Evolutionary conservation across 1,140 invertebrate genomes (phyloP), one percentile per base, ranked within the genome.

Genomic region (Mesaphorura yosii): DNA sequence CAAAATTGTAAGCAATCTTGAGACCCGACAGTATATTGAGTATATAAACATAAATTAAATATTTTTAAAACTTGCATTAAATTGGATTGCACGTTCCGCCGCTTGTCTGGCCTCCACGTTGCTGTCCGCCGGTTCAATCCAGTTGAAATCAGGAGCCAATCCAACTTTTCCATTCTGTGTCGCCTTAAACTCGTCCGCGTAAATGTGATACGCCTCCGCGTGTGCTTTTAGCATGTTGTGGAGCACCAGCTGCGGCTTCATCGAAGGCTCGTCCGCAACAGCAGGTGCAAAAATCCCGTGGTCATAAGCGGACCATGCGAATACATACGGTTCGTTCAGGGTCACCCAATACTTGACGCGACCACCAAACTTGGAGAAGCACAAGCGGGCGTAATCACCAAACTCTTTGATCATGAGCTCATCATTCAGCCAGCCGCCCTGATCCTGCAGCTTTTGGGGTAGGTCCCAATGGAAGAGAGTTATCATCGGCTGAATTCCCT

Each of bases 401-500:
- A 72, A 75, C 38, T 58, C 57, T 4, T 64, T 40, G 6, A 67
- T 53, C 1, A 67, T 66, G 31, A 53, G n/a, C 5, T 64, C 51
- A 14, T 62, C 51, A 48, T 70, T 71, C 5, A 66, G 28, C 71
- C 71, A 75, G 2, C 71, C 72, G 3, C 71, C 71, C 3, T 20
- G 20, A 4, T 39, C 34, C 37, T 72, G 56, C 1, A 75, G 64
- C 5, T 58, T 55, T 48, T 70, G 67, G 3, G 66, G 66, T 14
- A 66, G 38, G 31, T 67, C 66, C 65, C 65, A 73, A 59, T 76
- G 73, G 58, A 71, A 73, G 69, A 31, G 70, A 60, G 53, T 78
- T 61, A 14, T 78, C 68, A 81, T 66, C 2, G 80, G 78, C 53
- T 75, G 66, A 39, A 83, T 81, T 40, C 73, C 73, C 28, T 75